Base-by-base conservation (phyloP, 2,113 vertebrate genomes). In the Carollia perspicillata region DNA sequence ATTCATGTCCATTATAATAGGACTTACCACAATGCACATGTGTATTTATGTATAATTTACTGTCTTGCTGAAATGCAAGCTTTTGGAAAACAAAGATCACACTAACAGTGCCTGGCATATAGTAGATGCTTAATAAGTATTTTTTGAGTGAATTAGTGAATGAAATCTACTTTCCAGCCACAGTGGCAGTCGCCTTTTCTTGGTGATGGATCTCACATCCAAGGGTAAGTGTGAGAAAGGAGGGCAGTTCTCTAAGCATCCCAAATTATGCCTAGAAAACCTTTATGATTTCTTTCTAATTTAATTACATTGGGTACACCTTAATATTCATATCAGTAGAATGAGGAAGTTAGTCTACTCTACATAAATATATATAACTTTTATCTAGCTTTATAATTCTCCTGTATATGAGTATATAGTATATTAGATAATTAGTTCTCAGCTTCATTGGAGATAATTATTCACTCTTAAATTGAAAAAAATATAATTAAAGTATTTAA, bases 391-490 rank as follows among this genome's bases (percentile, higher is more conserved):
- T 90, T 78, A 35, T 63, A 89, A 69, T 92, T 65, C 42, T 85
- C 10, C 18, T 78, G 26, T 66, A 47, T 80, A 65, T 75, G 1
- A 55, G 3, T 37, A 12, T 22, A 77, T 77, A 17, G 47, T 89
- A 87, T 20, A 83, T 83, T 86, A 92, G 30, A 16, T 85, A 71
- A 65, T 92, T 55, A 49, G 8, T 47, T 92, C 17, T 93, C 44
- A 55, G 72, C 22, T 71, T 89, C 42, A 69, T 37, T 63, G 0
- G 37, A 80, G 28, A 69, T 51, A 69, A 69, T 81, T 63, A 42
- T 33, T 75, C 14, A 12, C 47, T 92, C 53, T 95, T 89, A 90
- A 87, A 53, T 37, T 71, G 16, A 85, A 94, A 85, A 94, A 94
- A 83, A 80, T 55, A 35, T 55, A 83, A 65, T 90, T 81, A 55